Conservation (phyloP, 2,113 vertebrate species). For the Platycercus adscitus region DNA sequence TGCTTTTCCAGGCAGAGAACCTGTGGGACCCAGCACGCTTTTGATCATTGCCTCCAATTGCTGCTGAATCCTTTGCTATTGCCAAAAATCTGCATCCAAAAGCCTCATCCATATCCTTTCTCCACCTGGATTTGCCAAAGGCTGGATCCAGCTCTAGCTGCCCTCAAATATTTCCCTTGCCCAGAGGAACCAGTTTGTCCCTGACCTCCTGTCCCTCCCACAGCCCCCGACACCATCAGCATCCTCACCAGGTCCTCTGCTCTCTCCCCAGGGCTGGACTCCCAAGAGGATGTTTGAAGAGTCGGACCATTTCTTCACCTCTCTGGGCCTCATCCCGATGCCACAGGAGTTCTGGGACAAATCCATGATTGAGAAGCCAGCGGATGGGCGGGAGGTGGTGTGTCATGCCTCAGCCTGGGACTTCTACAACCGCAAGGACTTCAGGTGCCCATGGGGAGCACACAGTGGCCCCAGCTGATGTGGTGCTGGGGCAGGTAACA, state of each 20-base stretch:
- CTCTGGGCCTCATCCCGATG: conserved; percentile 86
- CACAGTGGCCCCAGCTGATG: not conserved
- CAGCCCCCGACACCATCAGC: not conserved
- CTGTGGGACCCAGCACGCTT: not conserved
- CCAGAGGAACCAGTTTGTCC: not conserved
- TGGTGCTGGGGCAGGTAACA: not conserved
- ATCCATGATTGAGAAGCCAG: conserved; percentile 81
- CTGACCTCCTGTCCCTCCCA: not conserved
- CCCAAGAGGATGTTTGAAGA: conserved; percentile 88
- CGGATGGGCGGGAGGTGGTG: conserved; percentile 75
- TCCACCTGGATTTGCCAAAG: not conserved
- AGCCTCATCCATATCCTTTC: not conserved
- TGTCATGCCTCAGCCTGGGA: conserved; percentile 85
- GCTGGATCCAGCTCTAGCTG: not conserved
- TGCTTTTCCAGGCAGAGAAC: not conserved
- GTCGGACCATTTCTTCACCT: conserved; percentile 88
- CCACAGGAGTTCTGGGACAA: conserved; percentile 81
- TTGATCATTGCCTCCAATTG: not conserved
- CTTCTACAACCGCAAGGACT: conserved; percentile 85
- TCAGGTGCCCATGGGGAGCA: conserved; percentile 64
- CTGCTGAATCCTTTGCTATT: not conserved
- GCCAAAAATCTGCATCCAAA: not conserved
- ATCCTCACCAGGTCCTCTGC: not conserved
- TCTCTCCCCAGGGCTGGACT: conserved; percentile 84
- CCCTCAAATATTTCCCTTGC: not conserved